Evolutionary conservation across 2,797 vertebrate species (phyloP).

Genomic region (Pangasius larnaudii): DNA sequence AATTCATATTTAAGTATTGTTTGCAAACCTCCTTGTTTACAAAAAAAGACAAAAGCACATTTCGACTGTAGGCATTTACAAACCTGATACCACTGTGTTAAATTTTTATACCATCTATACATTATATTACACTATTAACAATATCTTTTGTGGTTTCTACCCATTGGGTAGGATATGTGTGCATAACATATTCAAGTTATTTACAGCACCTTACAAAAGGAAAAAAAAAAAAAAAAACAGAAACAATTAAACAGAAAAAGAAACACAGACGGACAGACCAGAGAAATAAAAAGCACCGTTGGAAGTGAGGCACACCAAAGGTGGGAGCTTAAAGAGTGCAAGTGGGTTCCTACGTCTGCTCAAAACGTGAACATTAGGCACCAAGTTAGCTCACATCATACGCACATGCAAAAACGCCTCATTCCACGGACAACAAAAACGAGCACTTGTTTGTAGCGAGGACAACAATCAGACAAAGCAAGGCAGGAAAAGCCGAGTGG

Average conservation of each 20-base stretch:
- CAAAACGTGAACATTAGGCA: slow-evolving; percentile 84
- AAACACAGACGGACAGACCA: slow-evolving; percentile 82
- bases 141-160: slow-evolving; percentile 86
- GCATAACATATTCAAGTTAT: slow-evolving; percentile 96
- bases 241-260: slow-evolving; percentile 73
- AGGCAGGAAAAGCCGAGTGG: slow-evolving; percentile 53
- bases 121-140: slow-evolving; percentile 97
- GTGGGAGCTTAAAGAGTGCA: slow-evolving; percentile 80
- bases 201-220: slow-evolving; percentile 93
- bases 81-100: slow-evolving; percentile 90
- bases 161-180: slow-evolving; percentile 99
- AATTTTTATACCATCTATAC: slow-evolving; percentile 90
- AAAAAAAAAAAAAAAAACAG: slow-evolving; percentile 79
- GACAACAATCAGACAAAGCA: slow-evolving; percentile 68
- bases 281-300: slow-evolving; percentile 91
- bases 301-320: slow-evolving; percentile 94
- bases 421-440: slow-evolving; percentile 70
- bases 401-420: slow-evolving; percentile 82
- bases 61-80: slow-evolving; percentile 87
- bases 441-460: slow-evolving; percentile 75
- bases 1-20: slow-evolving; percentile 82
- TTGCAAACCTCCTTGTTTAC: slow-evolving; percentile 83
- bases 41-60: slow-evolving; percentile 82
- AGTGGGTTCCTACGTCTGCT: slow-evolving; percentile 83
- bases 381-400: slow-evolving; percentile 81